A percentile compares a stretch with the other conserved stretches of the same genome.
Conservation (phyloP, 2,113 vertebrate genomes). For the Planiliza haematocheilus region DNA sequence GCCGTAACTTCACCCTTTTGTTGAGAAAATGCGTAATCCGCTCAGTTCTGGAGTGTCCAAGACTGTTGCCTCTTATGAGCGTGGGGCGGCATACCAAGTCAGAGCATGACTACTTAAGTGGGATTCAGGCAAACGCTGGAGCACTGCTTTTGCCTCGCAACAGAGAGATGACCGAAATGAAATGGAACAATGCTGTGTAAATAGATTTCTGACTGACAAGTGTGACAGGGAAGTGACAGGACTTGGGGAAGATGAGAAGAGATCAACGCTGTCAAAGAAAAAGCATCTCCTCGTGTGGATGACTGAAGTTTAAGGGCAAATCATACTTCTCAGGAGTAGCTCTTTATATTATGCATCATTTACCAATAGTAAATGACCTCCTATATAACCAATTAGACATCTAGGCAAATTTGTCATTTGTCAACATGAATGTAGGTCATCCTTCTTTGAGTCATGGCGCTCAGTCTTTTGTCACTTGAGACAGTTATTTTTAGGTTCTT, state of each 20-base stretch:
- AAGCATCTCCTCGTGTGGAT: background rate
- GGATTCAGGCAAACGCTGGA: conserved; percentile 20
- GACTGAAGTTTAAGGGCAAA: background rate
- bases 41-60: conserved; percentile 6
- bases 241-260: background rate
- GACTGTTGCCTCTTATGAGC: conserved; percentile 1
- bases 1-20: too few relatives aligned
- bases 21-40: conserved; percentile 9
- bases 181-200: conserved; percentile 34
- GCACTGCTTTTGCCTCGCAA: conserved; percentile 23
- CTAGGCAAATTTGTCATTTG: conserved; percentile 18
- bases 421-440: conserved; percentile 70
- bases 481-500: conserved; percentile 85
- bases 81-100: conserved; percentile 24
- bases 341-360: conserved; percentile 16
- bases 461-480: conserved; percentile 83
- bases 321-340: background rate
- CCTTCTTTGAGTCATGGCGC: conserved; percentile 72
- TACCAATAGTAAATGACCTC: background rate
- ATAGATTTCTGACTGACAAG: conserved; percentile 50
- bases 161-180: conserved; percentile 27
- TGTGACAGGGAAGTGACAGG: conserved; percentile 16
- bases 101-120: conserved; percentile 30
- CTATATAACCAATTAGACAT: background rate
- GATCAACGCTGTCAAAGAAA: conserved; percentile 25